These are phyloP conservation scores for Novumbra hubbsi DNA, from an alignment of 2,797 vertebrate species.

Conservation along the genomic window DNA sequence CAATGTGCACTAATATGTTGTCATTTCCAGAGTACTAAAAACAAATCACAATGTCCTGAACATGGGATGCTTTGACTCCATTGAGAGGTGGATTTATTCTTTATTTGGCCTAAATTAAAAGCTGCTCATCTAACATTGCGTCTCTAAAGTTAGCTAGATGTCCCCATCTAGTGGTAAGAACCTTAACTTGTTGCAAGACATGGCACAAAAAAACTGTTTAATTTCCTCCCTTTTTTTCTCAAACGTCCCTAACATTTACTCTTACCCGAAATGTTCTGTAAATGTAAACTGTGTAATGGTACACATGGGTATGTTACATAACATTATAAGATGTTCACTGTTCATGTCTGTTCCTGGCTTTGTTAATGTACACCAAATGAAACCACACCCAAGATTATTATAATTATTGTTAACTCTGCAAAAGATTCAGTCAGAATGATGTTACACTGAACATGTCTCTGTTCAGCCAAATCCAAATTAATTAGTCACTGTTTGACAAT, in stretches of 20 bases:
- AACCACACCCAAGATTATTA: not conserved
- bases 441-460: not conserved
- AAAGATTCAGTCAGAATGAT: not conserved
- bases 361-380: not conserved
- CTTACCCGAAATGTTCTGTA: not conserved
- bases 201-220: too few relatives aligned
- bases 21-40: not conserved
- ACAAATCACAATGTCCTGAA: not conserved
- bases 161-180: constrained; percentile 1
- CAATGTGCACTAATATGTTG: not conserved
- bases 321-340: not conserved
- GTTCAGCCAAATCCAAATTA: not conserved
- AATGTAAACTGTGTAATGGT: not conserved
- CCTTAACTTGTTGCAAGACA: not conserved
- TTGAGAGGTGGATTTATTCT: not conserved
- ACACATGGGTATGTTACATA: too few relatives aligned
- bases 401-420: not conserved
- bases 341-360: not conserved
- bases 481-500: too few relatives aligned
- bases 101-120: not conserved
- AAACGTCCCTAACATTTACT: not conserved
- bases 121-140: not conserved
- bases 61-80: not conserved
- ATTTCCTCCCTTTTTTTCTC: too few relatives aligned
- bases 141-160: not conserved